Evolutionary conservation across 2,797 vertebrate genomes (phyloP).

Genomic region (Oryzias sinensis): DNA sequence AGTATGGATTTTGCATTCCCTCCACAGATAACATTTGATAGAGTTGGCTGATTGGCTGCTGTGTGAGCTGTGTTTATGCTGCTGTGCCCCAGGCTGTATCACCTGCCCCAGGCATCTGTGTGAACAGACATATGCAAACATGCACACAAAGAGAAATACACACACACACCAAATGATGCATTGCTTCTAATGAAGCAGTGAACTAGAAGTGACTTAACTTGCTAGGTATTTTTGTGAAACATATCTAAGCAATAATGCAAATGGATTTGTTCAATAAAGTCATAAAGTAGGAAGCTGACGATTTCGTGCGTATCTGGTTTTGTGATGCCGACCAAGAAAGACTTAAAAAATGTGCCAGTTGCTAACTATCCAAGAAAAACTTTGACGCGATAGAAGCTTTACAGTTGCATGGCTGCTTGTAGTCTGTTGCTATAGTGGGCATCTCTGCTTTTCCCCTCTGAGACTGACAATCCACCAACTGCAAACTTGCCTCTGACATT

Average conservation of each 20-base stretch:
- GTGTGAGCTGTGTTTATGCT: constrained; percentile 65
- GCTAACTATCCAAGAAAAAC: constrained; percentile 12
- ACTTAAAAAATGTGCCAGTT: constrained; percentile 27
- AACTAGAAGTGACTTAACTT: constrained; percentile 55
- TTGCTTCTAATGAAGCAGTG: constrained; percentile 66
- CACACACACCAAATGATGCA: constrained; percentile 49
- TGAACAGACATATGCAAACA: constrained; percentile 61
- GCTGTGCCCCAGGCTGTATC: constrained; percentile 70
- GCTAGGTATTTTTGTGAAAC: constrained; percentile 55
- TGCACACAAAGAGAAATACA: constrained; percentile 33
- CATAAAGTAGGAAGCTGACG: constrained; percentile 13
- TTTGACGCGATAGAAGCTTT: constrained; percentile 10
- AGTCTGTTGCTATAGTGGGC: background rate
- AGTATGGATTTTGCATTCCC: constrained; percentile 69
- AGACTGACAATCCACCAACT: constrained; percentile 42
- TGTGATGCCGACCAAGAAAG: constrained; percentile 35
- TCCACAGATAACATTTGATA: constrained; percentile 55
- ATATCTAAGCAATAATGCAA: constrained; percentile 36
- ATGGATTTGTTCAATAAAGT: constrained; percentile 35
- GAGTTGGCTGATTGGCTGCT: constrained; percentile 66
- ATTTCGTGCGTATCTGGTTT: constrained; percentile 26
- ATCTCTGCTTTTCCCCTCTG: constrained; percentile 9
- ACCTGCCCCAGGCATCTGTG: constrained; percentile 68
- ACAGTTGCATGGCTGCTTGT: too few species aligned
- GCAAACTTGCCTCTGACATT: constrained; percentile 60